These are phyloP conservation scores for Limenitis arthemis DNA, from an alignment of 2,888 invertebrate genomes.

Conservation along the genomic window DNA sequence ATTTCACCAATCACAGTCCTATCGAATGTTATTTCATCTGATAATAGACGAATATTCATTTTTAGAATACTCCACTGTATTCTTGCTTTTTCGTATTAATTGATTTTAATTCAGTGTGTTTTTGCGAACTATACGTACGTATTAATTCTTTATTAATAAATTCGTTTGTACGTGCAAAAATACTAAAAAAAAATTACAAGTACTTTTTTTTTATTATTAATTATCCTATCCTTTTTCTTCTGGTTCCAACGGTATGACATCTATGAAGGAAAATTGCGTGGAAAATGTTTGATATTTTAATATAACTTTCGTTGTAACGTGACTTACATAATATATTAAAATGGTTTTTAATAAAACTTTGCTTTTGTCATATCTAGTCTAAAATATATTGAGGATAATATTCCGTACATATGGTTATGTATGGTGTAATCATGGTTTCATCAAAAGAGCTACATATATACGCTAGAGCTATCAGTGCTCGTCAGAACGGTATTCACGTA, in stretches of 20 bases:
- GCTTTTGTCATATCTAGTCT: not conserved
- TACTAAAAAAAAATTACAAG: no score
- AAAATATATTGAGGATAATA: conserved; percentile 2
- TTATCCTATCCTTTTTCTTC: no score
- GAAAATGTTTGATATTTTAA: no score
- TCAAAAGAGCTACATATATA: conserved; percentile 52
- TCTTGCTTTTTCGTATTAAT: not conserved
- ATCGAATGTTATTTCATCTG: not conserved
- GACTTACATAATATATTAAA: no score
- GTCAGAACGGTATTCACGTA: conserved; percentile 20
- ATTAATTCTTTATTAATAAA: no score
- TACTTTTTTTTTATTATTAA: no score
- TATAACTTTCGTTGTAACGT: no score
- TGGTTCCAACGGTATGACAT: no score
- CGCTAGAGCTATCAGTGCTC: conserved; percentile 18
- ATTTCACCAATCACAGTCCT: not conserved
- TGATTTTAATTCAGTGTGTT: not conserved
- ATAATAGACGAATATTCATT: not conserved
- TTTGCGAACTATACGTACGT: no score
- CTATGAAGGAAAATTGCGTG: no score
- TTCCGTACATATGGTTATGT: conserved; percentile 8
- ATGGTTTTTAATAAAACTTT: no score
- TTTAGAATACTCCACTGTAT: not conserved
- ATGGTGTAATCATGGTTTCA: conserved; percentile 38
- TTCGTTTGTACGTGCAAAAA: no score